Conservation (phyloP, 2,797 vertebrate species). For the Diceros bicornis region DNA sequence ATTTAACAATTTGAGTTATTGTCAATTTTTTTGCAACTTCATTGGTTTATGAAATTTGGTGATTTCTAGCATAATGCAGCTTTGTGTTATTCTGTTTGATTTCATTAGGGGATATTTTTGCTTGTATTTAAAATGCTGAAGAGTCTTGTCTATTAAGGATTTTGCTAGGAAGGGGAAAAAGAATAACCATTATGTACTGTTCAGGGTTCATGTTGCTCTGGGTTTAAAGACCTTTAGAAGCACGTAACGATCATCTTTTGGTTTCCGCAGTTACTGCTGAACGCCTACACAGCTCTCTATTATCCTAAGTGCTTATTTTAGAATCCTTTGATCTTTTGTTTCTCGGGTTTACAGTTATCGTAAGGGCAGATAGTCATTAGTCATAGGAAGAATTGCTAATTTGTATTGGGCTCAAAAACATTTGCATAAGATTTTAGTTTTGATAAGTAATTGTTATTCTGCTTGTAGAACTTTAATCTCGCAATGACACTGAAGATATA, state of each 20-base stretch:
- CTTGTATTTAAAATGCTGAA: constrained; percentile 20
- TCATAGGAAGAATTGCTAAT: constrained; percentile 72
- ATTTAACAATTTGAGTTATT: constrained; percentile 1
- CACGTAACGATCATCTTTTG: background rate
- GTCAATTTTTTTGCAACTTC: constrained; percentile 2
- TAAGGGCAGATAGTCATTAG: constrained; percentile 39
- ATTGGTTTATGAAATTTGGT: background rate
- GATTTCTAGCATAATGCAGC: background rate
- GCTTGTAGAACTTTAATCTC: constrained; percentile 48
- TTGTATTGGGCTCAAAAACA: constrained; percentile 55
- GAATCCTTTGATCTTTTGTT: constrained; percentile 57
- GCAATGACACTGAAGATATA: background rate
- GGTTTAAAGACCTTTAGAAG: background rate
- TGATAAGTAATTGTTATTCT: constrained; percentile 58
- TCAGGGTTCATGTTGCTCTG: background rate
- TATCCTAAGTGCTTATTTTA: constrained; percentile 56
- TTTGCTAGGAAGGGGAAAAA: background rate
- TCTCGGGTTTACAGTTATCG: constrained; percentile 48
- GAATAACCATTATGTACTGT: background rate
- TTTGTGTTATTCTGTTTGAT: background rate
- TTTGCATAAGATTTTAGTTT: constrained; percentile 69
- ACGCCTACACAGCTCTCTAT: background rate
- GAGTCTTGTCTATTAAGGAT: background rate
- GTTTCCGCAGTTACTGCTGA: constrained; percentile 30
- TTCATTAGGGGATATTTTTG: background rate